Percentiles rank a stretch among this genome's conserved stretches.
Conservation (phyloP, 2,888 invertebrate genomes). For the Drosophila kuntzei region DNA sequence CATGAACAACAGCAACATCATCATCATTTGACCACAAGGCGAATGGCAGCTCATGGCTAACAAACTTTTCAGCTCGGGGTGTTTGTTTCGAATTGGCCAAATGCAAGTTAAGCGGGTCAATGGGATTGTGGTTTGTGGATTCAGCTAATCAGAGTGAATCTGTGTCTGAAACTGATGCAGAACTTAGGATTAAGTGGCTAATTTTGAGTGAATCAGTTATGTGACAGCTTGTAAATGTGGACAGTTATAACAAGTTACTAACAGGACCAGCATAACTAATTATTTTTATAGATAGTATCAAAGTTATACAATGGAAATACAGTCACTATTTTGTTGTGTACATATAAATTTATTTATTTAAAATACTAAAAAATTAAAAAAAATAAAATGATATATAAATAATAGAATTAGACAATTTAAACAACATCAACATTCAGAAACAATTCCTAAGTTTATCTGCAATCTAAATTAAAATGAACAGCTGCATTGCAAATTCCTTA, state of each 20-base stretch:
- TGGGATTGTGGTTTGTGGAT: slow-evolving; percentile 35
- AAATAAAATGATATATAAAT: too few relatives aligned
- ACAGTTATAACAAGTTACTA: background rate
- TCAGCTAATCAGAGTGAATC: slow-evolving; percentile 30
- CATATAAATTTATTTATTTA: too few relatives aligned
- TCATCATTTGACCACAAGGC: slow-evolving; percentile 39
- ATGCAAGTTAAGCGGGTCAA: slow-evolving; percentile 33
- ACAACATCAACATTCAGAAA: too few relatives aligned
- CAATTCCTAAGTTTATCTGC: background rate
- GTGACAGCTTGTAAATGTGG: background rate
- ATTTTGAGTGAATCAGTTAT: slow-evolving; percentile 13
- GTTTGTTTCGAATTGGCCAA: slow-evolving; percentile 29
- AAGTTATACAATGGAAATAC: too few relatives aligned
- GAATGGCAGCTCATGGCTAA: slow-evolving; percentile 42
- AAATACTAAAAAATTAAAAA: too few relatives aligned
- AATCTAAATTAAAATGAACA: background rate
- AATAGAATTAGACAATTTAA: too few relatives aligned
- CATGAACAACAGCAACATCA: background rate
- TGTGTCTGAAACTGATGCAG: background rate
- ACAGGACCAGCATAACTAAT: background rate
- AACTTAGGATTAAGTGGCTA: background rate
- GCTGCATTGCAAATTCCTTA: background rate
- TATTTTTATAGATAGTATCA: background rate
- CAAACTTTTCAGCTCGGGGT: slow-evolving; percentile 29
- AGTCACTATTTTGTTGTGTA: too few relatives aligned